Base-by-base conservation (phyloP, 2,888 invertebrate genomes). In the Ormyrus pomaceus region DNA sequence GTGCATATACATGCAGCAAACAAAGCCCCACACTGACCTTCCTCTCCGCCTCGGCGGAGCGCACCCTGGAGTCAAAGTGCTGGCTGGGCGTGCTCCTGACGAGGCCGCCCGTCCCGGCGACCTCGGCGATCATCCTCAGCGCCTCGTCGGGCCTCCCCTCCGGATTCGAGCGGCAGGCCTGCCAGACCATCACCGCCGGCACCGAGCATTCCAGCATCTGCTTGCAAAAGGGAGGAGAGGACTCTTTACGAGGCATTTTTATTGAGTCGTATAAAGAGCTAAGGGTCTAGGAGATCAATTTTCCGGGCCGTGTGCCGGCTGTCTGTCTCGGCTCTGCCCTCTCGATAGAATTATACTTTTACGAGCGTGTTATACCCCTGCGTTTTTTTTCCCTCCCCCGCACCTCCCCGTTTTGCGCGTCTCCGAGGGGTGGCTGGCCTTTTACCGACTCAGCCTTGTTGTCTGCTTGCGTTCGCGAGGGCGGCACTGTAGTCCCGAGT, bases 181-280 rank as follows among this genome's bases (percentile, higher is more conserved):
- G 94, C 92, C 93, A 94, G 46, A 93, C 92, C 85, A 94, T 92
- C 74, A 94, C 89, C 0, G 94, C 93, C 0, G 94, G 94, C 82
- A 94, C 92, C 7, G 93, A 93, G 83, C 92, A 92, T 87, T 94
- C 93, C 76, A 95, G 89, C 84, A 93, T 91, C 74, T 93, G 91
- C 71, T 6, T 2, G 6, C 7, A 6, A 50, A 58, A 45, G 59
- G 45, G n/a, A 3, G 51, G 11, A 48, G 10, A 11, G 46, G 45
- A 58, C 9, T 10, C 2, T 71, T 70, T 69, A 69, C 69, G 69
- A 69, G 69, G 13, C 8, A 46, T 48, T 73, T 73, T 74, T 74
- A 74, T 58, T 66, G 66, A 50, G 66, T 58, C 72, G 53, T 66
- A 66, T 65, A 58, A 58, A 46, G 19, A 19, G 19, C 19, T 19